A percentile compares a stretch with the other conserved stretches of the same genome.
These are phyloP conservation scores for Strix aluco DNA, from an alignment of 2,113 vertebrate species.

Conservation along the genomic window DNA sequence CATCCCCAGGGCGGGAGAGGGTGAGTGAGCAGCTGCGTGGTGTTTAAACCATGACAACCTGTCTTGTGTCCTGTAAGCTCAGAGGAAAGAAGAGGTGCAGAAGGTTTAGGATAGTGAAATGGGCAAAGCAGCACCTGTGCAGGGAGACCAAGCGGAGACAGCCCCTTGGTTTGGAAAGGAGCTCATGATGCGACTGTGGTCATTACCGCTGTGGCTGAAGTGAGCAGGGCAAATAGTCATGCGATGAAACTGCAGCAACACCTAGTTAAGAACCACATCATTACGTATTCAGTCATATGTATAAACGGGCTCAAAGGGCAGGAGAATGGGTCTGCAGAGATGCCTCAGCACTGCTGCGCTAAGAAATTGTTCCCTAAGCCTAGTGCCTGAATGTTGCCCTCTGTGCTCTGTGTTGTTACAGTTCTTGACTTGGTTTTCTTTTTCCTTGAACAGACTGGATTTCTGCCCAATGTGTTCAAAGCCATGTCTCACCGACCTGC, in stretches of 20 bases:
- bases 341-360: background rate
- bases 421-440: background rate
- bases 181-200: background rate
- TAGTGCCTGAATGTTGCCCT: accelerated
- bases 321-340: background rate
- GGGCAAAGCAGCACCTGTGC: background rate
- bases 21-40: too few relatives aligned
- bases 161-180: background rate
- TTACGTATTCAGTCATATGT: background rate
- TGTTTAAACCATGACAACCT: too few relatives aligned
- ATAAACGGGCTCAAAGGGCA: background rate
- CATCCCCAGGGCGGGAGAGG: too few relatives aligned
- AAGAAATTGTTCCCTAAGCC: background rate
- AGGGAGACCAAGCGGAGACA: background rate
- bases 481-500: slow-evolving; percentile 75
- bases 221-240: background rate
- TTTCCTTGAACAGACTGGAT: slow-evolving; percentile 70
- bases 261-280: background rate
- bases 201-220: background rate
- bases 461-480: slow-evolving; percentile 87
- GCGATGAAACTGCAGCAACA: background rate
- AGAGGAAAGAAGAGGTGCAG: background rate
- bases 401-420: background rate
- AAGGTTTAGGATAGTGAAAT: background rate
- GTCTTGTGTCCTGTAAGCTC: background rate